A percentile compares a stretch with the other conserved stretches of the same genome.
phyloP scores from a whole-genome alignment of 2,113 vertebrate genomes.

The rat (Rattus norvegicus) region GRCr8 NC_086023.1:54633501-54634000 shows the following conservation, averaged over 20 bases:
- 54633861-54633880: not conserved
- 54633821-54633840: slow-evolving; percentile 13
- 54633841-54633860: not conserved
- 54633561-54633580: not conserved
- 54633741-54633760: slow-evolving; percentile 4
- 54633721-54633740: slow-evolving; percentile 10
- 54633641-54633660: not conserved
- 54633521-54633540: not conserved
- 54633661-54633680: slow-evolving; percentile 45
- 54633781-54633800: not conserved
- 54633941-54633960: not conserved
- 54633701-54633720: slow-evolving; percentile 33
- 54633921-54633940: not conserved
- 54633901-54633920: not conserved
- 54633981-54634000: not conserved
- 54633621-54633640: not conserved
- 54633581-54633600: not conserved
- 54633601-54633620: not conserved
- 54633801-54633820: not conserved
- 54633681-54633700: not conserved
- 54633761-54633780: slow-evolving; percentile 18
- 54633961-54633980: not conserved
- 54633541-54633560: not conserved
- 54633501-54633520: not conserved
- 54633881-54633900: not conserved